A percentile compares a stretch with the other conserved stretches of the same genome.
Conservation (phyloP, 2,888 invertebrate genomes). For the Rhimphoctona megacephalus region DNA sequence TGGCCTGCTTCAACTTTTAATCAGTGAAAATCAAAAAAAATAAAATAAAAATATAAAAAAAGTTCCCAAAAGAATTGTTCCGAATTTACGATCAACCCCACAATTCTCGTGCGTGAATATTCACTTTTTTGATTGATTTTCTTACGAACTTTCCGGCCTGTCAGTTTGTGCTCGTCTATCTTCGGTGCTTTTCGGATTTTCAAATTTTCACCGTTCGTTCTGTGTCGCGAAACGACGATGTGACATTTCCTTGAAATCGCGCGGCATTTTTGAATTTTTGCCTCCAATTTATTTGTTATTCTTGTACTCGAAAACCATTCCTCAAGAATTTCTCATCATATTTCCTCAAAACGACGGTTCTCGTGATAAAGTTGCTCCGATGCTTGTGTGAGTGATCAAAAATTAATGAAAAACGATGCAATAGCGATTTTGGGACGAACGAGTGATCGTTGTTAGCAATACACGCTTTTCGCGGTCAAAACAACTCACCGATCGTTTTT, state of each 20-base stretch:
- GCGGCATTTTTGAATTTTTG: neutral
- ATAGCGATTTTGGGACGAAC: neutral
- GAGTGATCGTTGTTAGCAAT: neutral
- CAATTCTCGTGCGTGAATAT: neutral
- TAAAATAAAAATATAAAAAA: no score
- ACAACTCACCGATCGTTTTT: neutral
- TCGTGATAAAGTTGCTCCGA: neutral
- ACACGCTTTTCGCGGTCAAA: neutral
- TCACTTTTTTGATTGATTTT: neutral
- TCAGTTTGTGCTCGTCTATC: slow-evolving; percentile 3
- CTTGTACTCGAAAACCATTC: neutral
- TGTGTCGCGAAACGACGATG: neutral
- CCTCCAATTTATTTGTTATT: neutral
- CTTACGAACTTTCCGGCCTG: neutral
- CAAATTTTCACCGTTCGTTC: neutral
- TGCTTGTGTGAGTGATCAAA: neutral
- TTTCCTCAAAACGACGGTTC: neutral
- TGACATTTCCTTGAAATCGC: neutral
- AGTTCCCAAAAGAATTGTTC: neutral
- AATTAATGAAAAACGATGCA: neutral
- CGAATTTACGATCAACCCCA: neutral
- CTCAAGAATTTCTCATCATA: neutral
- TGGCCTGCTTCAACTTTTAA: neutral
- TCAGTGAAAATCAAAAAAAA: neutral
- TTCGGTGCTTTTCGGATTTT: slow-evolving; percentile 29